phyloP scores from a whole-genome alignment of 2,113 vertebrate species.

The Dipodomys merriami region DNA sequence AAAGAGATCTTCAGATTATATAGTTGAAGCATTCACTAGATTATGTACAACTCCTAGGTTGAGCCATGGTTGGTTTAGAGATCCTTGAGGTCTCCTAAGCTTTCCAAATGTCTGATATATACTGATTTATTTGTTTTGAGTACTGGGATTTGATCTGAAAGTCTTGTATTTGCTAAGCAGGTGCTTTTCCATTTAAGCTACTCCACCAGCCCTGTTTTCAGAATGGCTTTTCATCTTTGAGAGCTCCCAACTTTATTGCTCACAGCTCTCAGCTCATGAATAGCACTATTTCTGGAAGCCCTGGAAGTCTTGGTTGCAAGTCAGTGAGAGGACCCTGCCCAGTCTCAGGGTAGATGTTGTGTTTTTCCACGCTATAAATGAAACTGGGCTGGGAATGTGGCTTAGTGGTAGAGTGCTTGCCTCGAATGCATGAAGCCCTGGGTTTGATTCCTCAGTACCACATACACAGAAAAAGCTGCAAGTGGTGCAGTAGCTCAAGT shows the following conservation, averaged over 20 bases:
- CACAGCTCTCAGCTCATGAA: constrained; percentile 6
- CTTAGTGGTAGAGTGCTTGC: too few species aligned
- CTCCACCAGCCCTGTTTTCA: background rate
- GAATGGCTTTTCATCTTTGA: background rate
- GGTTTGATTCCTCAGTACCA: too few species aligned
- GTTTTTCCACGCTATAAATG: background rate
- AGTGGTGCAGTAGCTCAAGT: too few species aligned
- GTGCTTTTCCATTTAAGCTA: too few species aligned
- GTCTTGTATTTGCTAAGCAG: too few species aligned
- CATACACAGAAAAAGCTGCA: too few species aligned
- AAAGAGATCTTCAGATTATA: background rate
- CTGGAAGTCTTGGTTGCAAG: constrained; percentile 23
- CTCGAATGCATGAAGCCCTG: too few species aligned
- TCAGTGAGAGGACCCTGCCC: background rate
- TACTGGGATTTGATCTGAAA: too few species aligned
- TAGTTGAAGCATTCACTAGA: background rate
- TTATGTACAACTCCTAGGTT: background rate
- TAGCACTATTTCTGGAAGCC: constrained; percentile 63
- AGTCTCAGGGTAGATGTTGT: background rate
- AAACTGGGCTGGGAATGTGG: background rate
- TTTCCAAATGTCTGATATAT: background rate
- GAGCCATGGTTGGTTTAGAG: constrained; percentile 1
- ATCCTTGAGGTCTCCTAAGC: background rate
- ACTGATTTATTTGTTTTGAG: background rate
- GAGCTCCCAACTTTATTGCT: background rate